Conservation (phyloP, 2,888 invertebrate species). For the Lamellibrachia columna region DNA sequence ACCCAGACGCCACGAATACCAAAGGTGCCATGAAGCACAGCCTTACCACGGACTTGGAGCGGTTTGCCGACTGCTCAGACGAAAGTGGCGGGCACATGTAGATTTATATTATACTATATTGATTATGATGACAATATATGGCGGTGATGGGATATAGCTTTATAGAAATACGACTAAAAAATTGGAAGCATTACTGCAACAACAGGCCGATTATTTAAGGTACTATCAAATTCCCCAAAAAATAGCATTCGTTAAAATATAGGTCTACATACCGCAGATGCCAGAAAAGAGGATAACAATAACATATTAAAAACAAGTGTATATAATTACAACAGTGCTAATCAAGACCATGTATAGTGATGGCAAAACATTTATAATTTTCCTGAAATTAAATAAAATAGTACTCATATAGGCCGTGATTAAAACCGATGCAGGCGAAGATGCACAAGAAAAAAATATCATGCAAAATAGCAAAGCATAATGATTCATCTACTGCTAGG, state of each 20-base stretch:
- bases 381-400: not conserved
- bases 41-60: not conserved
- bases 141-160: not conserved
- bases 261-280: no score
- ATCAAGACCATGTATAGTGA: not conserved
- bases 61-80: slow-evolving; percentile 6
- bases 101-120: not conserved
- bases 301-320: not conserved
- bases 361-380: not conserved
- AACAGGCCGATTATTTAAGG: no score
- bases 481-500: not conserved
- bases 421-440: no score
- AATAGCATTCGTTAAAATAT: no score
- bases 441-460: not conserved
- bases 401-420: no score
- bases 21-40: not conserved
- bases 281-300: no score
- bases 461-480: not conserved
- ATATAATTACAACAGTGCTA: not conserved
- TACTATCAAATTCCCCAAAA: no score
- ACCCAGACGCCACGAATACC: not conserved
- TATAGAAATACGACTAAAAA: no score
- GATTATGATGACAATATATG: not conserved
- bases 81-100: not conserved
- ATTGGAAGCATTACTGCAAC: no score